A percentile compares a stretch with the other conserved stretches of the same genome.
phyloP scores from a whole-genome alignment of 2,113 vertebrate genomes.

The Megaceryle torquata region DNA sequence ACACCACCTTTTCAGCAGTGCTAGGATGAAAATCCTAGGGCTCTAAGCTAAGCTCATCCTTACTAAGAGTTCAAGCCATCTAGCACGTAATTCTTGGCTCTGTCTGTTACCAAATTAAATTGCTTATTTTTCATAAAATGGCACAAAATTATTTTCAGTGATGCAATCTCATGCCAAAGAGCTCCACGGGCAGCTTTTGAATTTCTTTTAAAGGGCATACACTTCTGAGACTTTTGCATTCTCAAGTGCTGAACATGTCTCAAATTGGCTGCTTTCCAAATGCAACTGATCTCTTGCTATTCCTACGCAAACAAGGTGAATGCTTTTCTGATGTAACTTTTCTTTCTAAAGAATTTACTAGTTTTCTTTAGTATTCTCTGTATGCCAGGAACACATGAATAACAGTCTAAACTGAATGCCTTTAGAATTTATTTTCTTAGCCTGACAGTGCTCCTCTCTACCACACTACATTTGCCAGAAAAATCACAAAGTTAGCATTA shows the following conservation, averaged over 20 bases:
- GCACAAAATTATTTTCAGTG: not conserved
- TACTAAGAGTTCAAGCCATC: not conserved
- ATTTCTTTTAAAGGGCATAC: not conserved
- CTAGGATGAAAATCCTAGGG: not conserved
- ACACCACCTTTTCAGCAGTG: not conserved
- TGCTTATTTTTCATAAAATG: not conserved
- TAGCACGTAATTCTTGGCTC: fast-evolving
- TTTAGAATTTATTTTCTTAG: not conserved
- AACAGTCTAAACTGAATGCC: not conserved
- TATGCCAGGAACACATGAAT: not conserved
- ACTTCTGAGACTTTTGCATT: not conserved
- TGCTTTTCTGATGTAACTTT: not conserved
- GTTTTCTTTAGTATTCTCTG: not conserved
- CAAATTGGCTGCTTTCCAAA: not conserved
- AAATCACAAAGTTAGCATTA: fast-evolving
- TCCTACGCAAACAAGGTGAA: not conserved
- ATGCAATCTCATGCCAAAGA: not conserved
- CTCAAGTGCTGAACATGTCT: not conserved
- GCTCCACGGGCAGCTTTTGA: not conserved
- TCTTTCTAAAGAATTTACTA: not conserved
- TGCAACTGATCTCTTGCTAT: not conserved
- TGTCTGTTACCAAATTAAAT: not conserved
- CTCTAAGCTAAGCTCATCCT: not conserved
- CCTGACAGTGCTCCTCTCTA: not conserved
- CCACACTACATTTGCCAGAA: not conserved